These are phyloP conservation scores for Triops cancriformis DNA, from an alignment of 1,140 invertebrate species.

Conservation along the genomic window DNA sequence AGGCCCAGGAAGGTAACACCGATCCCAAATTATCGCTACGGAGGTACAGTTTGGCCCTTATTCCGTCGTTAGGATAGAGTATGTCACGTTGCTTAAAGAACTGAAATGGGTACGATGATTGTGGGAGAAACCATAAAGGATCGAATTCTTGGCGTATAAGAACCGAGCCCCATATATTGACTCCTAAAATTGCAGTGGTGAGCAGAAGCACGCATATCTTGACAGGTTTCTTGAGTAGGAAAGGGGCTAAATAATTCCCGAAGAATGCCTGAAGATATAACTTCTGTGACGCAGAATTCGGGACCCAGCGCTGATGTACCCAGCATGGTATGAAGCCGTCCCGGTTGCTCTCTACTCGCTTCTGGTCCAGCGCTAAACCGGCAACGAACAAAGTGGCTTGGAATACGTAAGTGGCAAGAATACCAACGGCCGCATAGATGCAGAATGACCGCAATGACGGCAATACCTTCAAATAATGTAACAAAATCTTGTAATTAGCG, in stretches of 20 bases:
- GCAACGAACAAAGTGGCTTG: conserved; percentile 50
- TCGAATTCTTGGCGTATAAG: conserved; percentile 65
- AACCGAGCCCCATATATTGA: conserved; percentile 51
- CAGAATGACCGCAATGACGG: conserved; percentile 47
- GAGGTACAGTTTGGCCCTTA: conserved; percentile 55
- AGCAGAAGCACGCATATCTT: conserved; percentile 42
- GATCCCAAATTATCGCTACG: conserved; percentile 54
- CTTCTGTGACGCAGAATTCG: conserved; percentile 18
- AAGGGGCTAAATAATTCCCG: background rate
- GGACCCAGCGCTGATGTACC: conserved; percentile 18
- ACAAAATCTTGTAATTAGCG: too few relatives aligned
- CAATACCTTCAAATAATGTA: conserved; percentile 40
- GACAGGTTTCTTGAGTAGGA: conserved; percentile 21
- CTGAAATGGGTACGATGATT: conserved; percentile 55
- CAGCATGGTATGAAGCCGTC: conserved; percentile 34
- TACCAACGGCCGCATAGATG: conserved; percentile 44
- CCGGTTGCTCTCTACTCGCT: conserved; percentile 39
- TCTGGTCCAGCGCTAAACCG: conserved; percentile 47
- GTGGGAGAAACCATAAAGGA: conserved; percentile 64
- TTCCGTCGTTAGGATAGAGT: conserved; percentile 56
- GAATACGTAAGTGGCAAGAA: conserved; percentile 45
- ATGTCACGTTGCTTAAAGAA: conserved; percentile 47
- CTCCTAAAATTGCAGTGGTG: conserved; percentile 47
- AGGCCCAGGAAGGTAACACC: conserved; percentile 52
- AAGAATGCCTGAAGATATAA: conserved; percentile 20